Conservation (phyloP, 2,888 invertebrate genomes). For the Chironomus tentans region DNA sequence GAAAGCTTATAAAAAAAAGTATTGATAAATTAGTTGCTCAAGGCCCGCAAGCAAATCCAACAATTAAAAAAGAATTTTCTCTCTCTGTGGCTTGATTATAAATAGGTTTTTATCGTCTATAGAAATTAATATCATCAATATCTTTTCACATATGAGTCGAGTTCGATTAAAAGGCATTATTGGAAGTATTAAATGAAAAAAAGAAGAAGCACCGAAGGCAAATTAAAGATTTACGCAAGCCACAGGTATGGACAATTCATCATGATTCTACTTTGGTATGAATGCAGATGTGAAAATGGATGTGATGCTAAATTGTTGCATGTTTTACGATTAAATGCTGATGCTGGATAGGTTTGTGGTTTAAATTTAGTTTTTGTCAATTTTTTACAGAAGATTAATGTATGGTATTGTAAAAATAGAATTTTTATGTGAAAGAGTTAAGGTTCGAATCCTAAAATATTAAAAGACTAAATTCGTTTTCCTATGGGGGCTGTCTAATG, state of each 20-base stretch:
- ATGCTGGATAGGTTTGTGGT: too few relatives aligned
- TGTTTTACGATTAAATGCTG: too few relatives aligned
- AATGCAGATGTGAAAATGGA: too few relatives aligned
- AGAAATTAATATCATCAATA: slow-evolving; percentile 2
- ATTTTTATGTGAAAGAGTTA: too few relatives aligned
- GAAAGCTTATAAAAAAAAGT: background rate
- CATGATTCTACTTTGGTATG: background rate
- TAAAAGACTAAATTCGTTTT: too few relatives aligned
- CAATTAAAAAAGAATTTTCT: background rate
- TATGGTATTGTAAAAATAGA: too few relatives aligned
- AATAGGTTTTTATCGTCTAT: background rate
- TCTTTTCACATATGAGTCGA: background rate
- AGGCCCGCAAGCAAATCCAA: background rate
- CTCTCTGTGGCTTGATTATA: background rate
- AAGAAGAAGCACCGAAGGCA: background rate
- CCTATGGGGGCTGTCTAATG: too few relatives aligned
- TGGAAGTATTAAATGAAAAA: background rate
- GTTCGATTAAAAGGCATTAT: background rate
- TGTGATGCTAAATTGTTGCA: too few relatives aligned
- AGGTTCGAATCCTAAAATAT: too few relatives aligned
- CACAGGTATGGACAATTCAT: background rate
- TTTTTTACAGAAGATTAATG: too few relatives aligned
- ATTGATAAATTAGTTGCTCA: background rate
- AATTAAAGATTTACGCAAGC: background rate
- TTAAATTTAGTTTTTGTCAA: too few relatives aligned